Percentiles rank a stretch among this genome's conserved stretches.
Evolutionary conservation across 2,888 invertebrate genomes (phyloP).

Genomic region (Crocallis elinguaria): DNA sequence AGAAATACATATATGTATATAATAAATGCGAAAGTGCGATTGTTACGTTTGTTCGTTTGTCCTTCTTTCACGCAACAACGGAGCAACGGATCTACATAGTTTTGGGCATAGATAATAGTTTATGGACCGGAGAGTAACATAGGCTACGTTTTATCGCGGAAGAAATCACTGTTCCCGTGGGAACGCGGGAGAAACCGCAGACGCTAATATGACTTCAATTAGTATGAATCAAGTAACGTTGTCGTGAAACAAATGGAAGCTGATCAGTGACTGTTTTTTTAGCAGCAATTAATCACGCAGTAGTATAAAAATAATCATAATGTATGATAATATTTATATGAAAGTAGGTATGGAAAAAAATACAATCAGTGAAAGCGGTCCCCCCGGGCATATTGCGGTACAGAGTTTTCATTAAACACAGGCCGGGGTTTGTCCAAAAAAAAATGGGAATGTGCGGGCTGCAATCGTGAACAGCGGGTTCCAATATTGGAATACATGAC

Average conservation of each 20-base stretch:
- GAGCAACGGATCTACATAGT: too few relatives aligned
- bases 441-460: slow-evolving; percentile 3
- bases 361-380: slow-evolving; percentile 77
- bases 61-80: too few relatives aligned
- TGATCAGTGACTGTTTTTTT: not conserved
- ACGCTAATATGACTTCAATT: not conserved
- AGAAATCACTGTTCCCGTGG: too few relatives aligned
- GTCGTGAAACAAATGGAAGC: not conserved
- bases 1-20: too few relatives aligned
- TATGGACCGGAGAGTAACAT: too few relatives aligned
- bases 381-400: slow-evolving; percentile 77
- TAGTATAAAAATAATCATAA: slow-evolving; percentile 72
- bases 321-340: too few relatives aligned
- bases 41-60: too few relatives aligned
- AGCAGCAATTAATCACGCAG: slow-evolving; percentile 35
- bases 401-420: slow-evolving; percentile 82
- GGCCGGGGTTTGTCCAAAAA: slow-evolving; percentile 69
- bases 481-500: not conserved
- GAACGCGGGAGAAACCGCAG: not conserved
- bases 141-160: too few relatives aligned
- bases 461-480: not conserved
- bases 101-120: too few relatives aligned
- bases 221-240: too few relatives aligned
- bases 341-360: slow-evolving; percentile 70
- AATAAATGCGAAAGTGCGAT: too few relatives aligned